These are phyloP conservation scores for Ciona savignyi DNA, from an alignment of 23 tunicate species.

Conservation along the genomic window DNA sequence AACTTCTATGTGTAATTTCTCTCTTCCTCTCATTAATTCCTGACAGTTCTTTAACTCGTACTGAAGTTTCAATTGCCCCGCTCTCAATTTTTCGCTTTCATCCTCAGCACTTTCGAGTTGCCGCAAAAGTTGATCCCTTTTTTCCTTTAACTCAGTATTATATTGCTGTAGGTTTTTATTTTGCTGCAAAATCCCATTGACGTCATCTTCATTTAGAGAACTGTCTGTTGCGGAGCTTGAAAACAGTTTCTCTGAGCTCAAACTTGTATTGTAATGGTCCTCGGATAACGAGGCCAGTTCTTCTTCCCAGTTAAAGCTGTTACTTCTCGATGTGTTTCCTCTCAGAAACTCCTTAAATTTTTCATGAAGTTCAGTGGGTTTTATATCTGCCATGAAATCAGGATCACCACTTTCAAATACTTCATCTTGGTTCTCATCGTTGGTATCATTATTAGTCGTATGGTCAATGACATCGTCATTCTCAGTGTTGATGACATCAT, in stretches of 20 bases:
- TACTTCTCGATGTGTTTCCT: neutral
- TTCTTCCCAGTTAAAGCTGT: neutral
- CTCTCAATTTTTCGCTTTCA: neutral
- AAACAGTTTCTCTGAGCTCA: neutral
- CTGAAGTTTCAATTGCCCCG: neutral
- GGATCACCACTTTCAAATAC: neutral
- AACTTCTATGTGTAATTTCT: neutral
- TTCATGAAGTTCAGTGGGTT: neutral
- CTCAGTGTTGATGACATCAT: too few relatives aligned
- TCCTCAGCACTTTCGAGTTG: neutral
- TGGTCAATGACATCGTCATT: too few relatives aligned
- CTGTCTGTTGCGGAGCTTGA: neutral
- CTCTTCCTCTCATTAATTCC: neutral
- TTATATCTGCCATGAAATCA: neutral
- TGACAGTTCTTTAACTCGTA: neutral
- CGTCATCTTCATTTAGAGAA: neutral
- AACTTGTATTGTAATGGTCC: neutral
- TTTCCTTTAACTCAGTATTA: neutral
- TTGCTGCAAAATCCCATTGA: neutral
- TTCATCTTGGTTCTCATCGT: neutral
- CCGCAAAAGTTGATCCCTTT: neutral
- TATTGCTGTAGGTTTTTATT: neutral
- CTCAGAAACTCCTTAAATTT: neutral
- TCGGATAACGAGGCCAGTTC: neutral
- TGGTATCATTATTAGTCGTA: neutral